Percentiles rank a stretch among this genome's conserved stretches.
phyloP scores from a whole-genome alignment of 2,113 vertebrate genomes.

The Nothobranchius kuhntae region DNA sequence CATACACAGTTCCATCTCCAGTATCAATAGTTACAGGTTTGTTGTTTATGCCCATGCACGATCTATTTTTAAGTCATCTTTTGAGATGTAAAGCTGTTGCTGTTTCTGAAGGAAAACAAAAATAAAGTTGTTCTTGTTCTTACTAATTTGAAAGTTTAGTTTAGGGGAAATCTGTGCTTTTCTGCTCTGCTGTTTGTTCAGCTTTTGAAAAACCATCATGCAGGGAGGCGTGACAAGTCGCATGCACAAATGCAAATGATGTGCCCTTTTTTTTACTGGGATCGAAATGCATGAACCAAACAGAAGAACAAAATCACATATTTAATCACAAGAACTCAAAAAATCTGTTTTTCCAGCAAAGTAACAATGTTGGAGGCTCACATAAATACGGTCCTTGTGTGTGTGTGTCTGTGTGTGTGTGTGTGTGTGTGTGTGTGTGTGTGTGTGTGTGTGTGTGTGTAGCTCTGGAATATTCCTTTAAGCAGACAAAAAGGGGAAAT shows the following conservation, averaged over 20 bases:
- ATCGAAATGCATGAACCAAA: constrained; percentile 7
- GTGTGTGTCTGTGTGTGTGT: neutral
- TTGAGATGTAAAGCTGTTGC: too few species aligned
- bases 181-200: neutral
- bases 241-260: constrained; percentile 5
- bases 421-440: too few species aligned
- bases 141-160: too few species aligned
- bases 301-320: constrained; percentile 12
- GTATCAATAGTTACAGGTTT: too few species aligned
- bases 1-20: too few species aligned
- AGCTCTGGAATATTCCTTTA: constrained; percentile 48
- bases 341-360: constrained; percentile 9
- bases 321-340: neutral
- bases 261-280: neutral
- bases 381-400: neutral
- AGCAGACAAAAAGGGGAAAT: constrained; percentile 1
- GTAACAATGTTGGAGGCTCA: constrained; percentile 23
- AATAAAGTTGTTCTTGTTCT: too few species aligned
- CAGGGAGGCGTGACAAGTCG: neutral
- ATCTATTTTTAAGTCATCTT: too few species aligned
- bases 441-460: neutral
- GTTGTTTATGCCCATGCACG: too few species aligned
- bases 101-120: too few species aligned
- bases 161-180: too few species aligned
- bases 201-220: constrained; percentile 1